These are phyloP conservation scores for Xenopus borealis DNA, from an alignment of 2,113 vertebrate genomes.

Conservation along the genomic window DNA sequence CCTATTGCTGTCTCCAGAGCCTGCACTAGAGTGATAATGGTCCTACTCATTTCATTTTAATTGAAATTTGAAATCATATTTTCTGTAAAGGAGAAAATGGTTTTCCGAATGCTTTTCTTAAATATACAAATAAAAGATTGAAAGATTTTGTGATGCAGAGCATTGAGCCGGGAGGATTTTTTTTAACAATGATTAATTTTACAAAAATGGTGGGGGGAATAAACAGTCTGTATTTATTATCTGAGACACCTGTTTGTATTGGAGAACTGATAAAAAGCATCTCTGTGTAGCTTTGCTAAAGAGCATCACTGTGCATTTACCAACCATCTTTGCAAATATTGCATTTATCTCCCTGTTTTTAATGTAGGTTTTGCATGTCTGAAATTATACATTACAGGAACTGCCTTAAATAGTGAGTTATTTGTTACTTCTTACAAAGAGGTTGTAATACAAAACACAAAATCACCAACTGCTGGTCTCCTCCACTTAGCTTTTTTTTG, in stretches of 20 bases:
- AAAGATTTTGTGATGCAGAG: slow-evolving; percentile 48
- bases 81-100: slow-evolving; percentile 57
- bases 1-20: slow-evolving; percentile 66
- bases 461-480: no score
- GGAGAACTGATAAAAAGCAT: background rate
- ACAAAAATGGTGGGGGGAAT: background rate
- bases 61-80: slow-evolving; percentile 80
- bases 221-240: background rate
- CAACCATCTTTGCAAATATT: background rate
- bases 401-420: background rate
- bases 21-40: slow-evolving; percentile 78
- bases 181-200: slow-evolving; percentile 2
- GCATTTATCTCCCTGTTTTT: background rate
- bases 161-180: slow-evolving; percentile 18
- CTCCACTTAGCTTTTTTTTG: no score
- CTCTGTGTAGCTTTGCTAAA: no score
- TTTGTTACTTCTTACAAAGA: background rate
- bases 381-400: background rate
- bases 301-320: background rate
- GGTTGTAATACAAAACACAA: no score
- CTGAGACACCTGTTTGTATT: slow-evolving; percentile 27
- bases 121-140: slow-evolving; percentile 52
- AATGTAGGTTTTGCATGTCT: background rate
- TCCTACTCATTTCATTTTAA: slow-evolving; percentile 78
- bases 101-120: slow-evolving; percentile 23